Evolutionary conservation across 2,797 vertebrate genomes (phyloP).

Genomic region (Hippocampus kuda): DNA sequence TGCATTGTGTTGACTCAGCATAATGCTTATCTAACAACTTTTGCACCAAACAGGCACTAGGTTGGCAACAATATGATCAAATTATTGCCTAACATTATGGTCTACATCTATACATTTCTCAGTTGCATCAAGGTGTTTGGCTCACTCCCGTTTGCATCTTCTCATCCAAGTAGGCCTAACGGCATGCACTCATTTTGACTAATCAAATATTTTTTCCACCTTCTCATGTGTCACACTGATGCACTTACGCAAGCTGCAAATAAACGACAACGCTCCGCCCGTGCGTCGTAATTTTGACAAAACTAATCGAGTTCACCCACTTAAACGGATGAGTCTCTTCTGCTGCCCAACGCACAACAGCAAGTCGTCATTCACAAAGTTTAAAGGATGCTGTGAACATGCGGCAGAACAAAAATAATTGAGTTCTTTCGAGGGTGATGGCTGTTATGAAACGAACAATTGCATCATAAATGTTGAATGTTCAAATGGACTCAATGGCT

Average conservation of each 20-base stretch:
- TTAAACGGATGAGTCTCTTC: conserved; percentile 3
- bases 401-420: neutral
- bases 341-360: neutral
- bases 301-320: conserved; percentile 4
- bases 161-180: neutral
- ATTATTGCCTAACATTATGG: neutral
- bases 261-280: neutral
- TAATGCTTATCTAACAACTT: neutral
- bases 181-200: neutral
- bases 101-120: too few relatives aligned
- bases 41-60: neutral
- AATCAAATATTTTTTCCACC: conserved; percentile 1
- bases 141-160: neutral
- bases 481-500: neutral
- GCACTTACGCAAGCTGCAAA: neutral
- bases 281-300: neutral
- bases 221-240: neutral
- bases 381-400: neutral
- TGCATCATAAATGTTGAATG: neutral
- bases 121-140: neutral
- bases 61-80: too few relatives aligned
- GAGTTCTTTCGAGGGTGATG: neutral
- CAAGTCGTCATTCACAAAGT: neutral
- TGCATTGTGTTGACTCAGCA: neutral
- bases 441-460: neutral